Percentiles rank a stretch among this genome's conserved stretches.
phyloP scores from a whole-genome alignment of 2,888 invertebrate genomes.

The Platycnemis pennipes region DNA sequence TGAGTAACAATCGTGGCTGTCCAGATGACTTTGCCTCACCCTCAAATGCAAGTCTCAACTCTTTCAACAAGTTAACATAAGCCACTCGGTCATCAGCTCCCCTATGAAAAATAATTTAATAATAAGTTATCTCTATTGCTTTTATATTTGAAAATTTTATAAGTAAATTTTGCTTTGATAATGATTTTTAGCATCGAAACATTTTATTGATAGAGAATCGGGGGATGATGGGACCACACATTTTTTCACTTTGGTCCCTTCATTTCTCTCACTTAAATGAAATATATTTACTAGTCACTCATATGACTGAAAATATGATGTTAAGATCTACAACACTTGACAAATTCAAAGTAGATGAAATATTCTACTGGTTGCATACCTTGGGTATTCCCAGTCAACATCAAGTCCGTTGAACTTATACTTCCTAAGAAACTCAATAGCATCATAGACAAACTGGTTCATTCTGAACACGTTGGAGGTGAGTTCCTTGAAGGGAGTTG shows the following conservation, averaged over 20 bases:
- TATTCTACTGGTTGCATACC: too few relatives aligned
- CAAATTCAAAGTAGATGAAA: too few relatives aligned
- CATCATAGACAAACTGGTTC: conserved; percentile 97
- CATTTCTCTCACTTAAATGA: too few relatives aligned
- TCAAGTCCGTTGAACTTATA: conserved; percentile 96
- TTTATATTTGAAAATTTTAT: too few relatives aligned
- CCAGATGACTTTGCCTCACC: conserved; percentile 95
- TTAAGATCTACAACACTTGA: too few relatives aligned
- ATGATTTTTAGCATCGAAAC: too few relatives aligned
- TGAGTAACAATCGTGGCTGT: conserved; percentile 87
- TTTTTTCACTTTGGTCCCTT: too few relatives aligned
- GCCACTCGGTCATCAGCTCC: conserved; percentile 93
- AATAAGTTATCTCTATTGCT: too few relatives aligned
- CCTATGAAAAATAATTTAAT: conserved; percentile 78
- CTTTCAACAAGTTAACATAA: conserved; percentile 91
- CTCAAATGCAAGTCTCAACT: conserved; percentile 94
- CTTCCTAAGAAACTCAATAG: conserved; percentile 94
- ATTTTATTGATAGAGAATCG: too few relatives aligned
- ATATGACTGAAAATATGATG: too few relatives aligned
- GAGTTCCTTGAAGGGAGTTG: conserved; percentile 95
- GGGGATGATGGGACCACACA: too few relatives aligned
- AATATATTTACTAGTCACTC: too few relatives aligned
- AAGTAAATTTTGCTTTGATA: background rate
- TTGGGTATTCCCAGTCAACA: conserved; percentile 96
- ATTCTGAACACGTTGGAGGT: conserved; percentile 95